Conservation (phyloP, 2,797 vertebrate species). For the Capromys pilorides region DNA sequence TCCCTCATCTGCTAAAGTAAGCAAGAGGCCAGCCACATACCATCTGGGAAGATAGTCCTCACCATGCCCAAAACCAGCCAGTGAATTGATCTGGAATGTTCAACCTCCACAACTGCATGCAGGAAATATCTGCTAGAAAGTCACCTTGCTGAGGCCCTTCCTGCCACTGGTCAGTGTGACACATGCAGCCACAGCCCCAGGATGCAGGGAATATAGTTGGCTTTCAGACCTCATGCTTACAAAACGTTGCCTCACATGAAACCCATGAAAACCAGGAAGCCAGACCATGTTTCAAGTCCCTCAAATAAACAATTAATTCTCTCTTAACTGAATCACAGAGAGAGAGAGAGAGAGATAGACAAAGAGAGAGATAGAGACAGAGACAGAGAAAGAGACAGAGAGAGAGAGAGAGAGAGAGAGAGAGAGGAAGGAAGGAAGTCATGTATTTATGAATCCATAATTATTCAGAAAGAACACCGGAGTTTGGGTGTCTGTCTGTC, state of each 20-base stretch:
- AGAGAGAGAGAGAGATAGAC: too few species aligned
- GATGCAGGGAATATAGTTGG: rapidly evolving
- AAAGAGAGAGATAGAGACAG: too few species aligned
- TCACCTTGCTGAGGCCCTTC: rapidly evolving
- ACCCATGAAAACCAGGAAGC: rapidly evolving
- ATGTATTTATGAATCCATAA: not conserved
- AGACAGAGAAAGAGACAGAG: not conserved
- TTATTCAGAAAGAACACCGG: not conserved
- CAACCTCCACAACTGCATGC: not conserved
- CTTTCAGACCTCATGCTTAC: rapidly evolving
- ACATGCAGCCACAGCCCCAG: rapidly evolving
- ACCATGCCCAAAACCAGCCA: rapidly evolving
- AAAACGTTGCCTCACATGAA: too few species aligned
- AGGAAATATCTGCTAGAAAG: not conserved
- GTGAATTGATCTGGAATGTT: not conserved
- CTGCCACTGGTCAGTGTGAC: rapidly evolving
- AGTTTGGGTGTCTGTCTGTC: too few species aligned
- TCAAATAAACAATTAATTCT: rapidly evolving
- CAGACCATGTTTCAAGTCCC: rapidly evolving
- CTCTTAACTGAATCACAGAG: too few species aligned
- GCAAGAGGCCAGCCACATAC: rapidly evolving
- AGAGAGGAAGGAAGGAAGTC: rapidly evolving
- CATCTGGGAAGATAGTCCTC: too few species aligned
- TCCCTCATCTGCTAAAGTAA: not conserved
- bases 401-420: too few species aligned